Evolutionary conservation across 2,797 vertebrate species (phyloP), one percentile per base, ranked within the genome.

Genomic region (Alca torda): DNA sequence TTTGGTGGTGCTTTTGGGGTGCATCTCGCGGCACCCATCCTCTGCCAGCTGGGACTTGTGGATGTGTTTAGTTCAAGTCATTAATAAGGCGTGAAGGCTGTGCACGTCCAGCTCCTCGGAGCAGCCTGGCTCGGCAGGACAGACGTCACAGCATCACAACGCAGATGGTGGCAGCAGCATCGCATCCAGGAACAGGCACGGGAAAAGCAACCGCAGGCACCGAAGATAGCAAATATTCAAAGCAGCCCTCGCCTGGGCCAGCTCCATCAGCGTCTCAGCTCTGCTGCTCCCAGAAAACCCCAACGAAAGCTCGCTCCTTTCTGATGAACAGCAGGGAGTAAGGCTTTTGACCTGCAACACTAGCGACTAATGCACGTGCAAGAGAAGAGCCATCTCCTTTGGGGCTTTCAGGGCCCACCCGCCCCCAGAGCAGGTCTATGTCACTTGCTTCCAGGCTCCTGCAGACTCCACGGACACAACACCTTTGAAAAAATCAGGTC

Each of bases 81-180:
- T 37, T 21, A 69, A n/a, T 9, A 35, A 75, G 69, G 35, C 0
- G 0, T 7, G 25, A 37, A 90, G 37, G n/a, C 28, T 78, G 53
- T 30, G 80, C 57, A 30, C 0, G 5, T 72, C 61, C 7, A 4
- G 65, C 76, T 90, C 53, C 80, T 86, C 2, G 7, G 43, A 86
- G 69, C 2, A 0, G 17, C 48, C 31, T 53, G n/a, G 39, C 64
- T 84, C 0, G 1, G 72, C 53, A 53, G 45, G 50, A 90, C 43
- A 87, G 60, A 74, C 10, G 0, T 51, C 67, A 82, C 4, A 0
- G 1, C 0, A 0, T 80, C 87, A 74, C 28, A 53, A 68, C 1
- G 12, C 85, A 90, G 83, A 77, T 9, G 54, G 77, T 43, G 69
- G 85, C 90, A 90, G 88, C 77, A 90, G 86, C 70, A 86, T 15